Percentiles rank a stretch among this genome's conserved stretches.
Conservation (phyloP, 2,888 invertebrate species). For the Drosophila formosana region DNA sequence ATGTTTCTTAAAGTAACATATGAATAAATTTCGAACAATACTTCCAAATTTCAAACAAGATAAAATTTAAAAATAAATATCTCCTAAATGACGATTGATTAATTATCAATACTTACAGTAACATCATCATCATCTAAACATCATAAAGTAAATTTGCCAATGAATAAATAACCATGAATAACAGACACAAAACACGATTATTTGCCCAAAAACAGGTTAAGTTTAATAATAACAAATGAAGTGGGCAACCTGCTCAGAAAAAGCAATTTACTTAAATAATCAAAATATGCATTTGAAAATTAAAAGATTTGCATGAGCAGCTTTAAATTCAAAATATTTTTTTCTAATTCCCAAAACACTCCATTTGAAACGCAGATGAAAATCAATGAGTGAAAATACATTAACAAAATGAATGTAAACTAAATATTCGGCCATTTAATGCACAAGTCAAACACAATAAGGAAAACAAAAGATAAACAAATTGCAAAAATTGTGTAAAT, state of each 20-base stretch:
- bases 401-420: conserved; percentile 47
- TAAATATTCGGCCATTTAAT: conserved; percentile 14
- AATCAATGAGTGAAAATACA: conserved; percentile 27
- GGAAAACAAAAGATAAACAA: conserved; percentile 35
- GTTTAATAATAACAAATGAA: too few relatives aligned
- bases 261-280: conserved; percentile 2
- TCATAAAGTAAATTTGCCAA: too few relatives aligned
- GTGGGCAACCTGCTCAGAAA: neutral
- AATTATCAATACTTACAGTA: too few relatives aligned
- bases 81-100: too few relatives aligned
- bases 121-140: too few relatives aligned
- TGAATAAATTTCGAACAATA: too few relatives aligned
- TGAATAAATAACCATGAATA: too few relatives aligned
- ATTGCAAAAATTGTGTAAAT: conserved; percentile 32
- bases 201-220: too few relatives aligned
- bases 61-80: too few relatives aligned
- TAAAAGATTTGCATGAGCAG: neutral
- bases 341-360: neutral
- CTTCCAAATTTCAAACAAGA: too few relatives aligned
- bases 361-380: neutral
- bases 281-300: neutral
- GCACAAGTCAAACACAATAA: conserved; percentile 36
- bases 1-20: too few relatives aligned
- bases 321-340: neutral
- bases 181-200: too few relatives aligned